phyloP scores from a whole-genome alignment of 92 coral and sea anemone genomes.

The Heteractis magnifica region DNA sequence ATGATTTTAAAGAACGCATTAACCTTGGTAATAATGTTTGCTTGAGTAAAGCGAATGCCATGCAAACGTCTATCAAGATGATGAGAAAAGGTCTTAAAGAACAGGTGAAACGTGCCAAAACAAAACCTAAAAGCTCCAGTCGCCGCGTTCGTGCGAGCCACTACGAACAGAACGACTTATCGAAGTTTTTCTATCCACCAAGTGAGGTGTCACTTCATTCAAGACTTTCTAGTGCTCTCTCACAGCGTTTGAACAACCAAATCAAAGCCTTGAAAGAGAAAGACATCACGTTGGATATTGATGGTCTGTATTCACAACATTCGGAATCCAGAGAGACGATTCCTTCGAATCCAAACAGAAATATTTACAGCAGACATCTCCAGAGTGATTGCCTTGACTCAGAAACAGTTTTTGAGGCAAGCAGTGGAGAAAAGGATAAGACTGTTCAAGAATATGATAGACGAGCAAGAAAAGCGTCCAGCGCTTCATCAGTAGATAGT shows the following conservation, averaged over 20 bases:
- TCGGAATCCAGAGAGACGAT: background rate
- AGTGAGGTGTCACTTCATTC: background rate
- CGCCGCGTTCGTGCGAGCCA: background rate
- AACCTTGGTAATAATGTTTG: background rate
- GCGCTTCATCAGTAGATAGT: slow-evolving; percentile 3
- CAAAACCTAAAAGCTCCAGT: slow-evolving; percentile 6
- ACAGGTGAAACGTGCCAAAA: slow-evolving; percentile 21
- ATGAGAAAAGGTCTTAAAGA: slow-evolving; percentile 17
- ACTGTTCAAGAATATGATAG: background rate
- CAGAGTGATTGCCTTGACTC: background rate
- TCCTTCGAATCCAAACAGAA: background rate
- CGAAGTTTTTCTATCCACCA: background rate
- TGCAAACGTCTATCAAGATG: background rate
- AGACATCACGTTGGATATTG: background rate
- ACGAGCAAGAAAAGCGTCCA: background rate
- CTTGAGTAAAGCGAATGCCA: background rate
- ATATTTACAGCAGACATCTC: slow-evolving; percentile 34
- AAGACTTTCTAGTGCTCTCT: background rate
- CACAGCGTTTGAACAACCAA: background rate
- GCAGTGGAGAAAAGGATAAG: background rate
- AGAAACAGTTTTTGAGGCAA: background rate
- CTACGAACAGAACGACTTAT: background rate
- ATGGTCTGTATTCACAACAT: background rate
- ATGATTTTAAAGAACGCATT: background rate
- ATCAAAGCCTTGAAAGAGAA: background rate